Evolutionary conservation across 2,888 invertebrate species (phyloP).

Genomic region (Scaptomyza parva): DNA sequence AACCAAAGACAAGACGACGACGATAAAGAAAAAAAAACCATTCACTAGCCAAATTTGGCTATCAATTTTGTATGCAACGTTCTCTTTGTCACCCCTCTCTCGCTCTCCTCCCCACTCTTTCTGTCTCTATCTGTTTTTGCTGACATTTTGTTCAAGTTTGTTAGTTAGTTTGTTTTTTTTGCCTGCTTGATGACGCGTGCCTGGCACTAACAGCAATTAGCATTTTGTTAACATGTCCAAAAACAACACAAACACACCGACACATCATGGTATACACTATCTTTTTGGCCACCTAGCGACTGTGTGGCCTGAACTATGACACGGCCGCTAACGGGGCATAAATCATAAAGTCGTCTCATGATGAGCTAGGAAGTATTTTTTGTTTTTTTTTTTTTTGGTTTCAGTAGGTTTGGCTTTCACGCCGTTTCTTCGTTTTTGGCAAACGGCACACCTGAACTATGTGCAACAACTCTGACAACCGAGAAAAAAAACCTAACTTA

Average conservation of each 20-base stretch:
- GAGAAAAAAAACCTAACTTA: constrained; percentile 27
- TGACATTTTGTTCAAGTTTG: constrained; percentile 65
- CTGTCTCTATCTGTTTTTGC: constrained; percentile 9
- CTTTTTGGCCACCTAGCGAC: constrained; percentile 39
- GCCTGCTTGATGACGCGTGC: constrained; percentile 61
- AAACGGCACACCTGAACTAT: constrained; percentile 72
- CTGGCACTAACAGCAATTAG: constrained; percentile 64
- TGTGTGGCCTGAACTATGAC: constrained; percentile 67
- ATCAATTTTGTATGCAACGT: constrained; percentile 59
- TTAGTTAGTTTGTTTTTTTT: too few relatives aligned
- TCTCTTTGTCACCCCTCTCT: constrained; percentile 42
- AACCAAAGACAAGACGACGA: neutral
- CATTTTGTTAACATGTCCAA: constrained; percentile 55
- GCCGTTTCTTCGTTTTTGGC: constrained; percentile 35
- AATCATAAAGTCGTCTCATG: constrained; percentile 58
- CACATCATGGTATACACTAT: neutral
- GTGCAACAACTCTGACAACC: constrained; percentile 22
- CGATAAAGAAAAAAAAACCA: constrained; percentile 20
- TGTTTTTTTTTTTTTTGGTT: neutral
- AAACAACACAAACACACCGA: constrained; percentile 17
- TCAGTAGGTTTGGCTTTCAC: constrained; percentile 78
- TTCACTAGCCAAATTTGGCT: constrained; percentile 72
- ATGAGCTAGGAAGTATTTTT: constrained; percentile 21
- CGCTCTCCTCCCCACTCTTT: constrained; percentile 5
- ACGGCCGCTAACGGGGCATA: constrained; percentile 54